phyloP scores from a whole-genome alignment of 2,113 vertebrate genomes.

The Gymnarchus niloticus region DNA sequence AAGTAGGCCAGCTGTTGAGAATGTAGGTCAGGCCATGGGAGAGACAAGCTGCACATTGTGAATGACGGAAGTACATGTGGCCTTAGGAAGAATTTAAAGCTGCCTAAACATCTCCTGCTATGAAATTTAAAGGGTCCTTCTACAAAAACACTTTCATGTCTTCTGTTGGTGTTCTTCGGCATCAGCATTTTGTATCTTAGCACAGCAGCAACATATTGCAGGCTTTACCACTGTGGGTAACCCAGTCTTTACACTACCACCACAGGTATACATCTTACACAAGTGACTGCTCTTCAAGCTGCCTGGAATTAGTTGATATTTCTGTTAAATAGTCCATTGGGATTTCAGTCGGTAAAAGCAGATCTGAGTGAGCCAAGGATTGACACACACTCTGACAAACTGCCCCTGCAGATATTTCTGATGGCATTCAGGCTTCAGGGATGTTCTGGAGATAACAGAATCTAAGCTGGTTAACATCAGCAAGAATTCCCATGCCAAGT shows the following conservation, averaged over 20 bases:
- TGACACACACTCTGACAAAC: neutral
- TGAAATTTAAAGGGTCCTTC: neutral
- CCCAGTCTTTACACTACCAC: neutral
- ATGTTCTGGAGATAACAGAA: neutral
- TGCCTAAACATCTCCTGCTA: neutral
- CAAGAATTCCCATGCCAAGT: neutral
- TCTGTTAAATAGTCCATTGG: neutral
- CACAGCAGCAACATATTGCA: neutral
- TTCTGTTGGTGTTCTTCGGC: neutral
- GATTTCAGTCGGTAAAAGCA: neutral
- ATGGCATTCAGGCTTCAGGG: neutral
- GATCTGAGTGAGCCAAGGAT: neutral
- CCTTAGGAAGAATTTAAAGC: neutral
- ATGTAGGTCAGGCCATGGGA: constrained; percentile 28
- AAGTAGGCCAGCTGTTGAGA: constrained; percentile 21
- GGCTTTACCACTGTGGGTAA: neutral
- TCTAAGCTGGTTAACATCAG: neutral
- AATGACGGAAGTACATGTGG: neutral
- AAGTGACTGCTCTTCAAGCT: neutral
- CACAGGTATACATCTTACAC: neutral
- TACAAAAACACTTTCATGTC: neutral
- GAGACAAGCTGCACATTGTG: constrained; percentile 14
- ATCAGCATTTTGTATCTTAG: neutral
- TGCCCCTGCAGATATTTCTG: neutral
- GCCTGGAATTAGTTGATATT: neutral